phyloP scores from a whole-genome alignment of 2,113 vertebrate genomes.

The Poecile atricapillus region DNA sequence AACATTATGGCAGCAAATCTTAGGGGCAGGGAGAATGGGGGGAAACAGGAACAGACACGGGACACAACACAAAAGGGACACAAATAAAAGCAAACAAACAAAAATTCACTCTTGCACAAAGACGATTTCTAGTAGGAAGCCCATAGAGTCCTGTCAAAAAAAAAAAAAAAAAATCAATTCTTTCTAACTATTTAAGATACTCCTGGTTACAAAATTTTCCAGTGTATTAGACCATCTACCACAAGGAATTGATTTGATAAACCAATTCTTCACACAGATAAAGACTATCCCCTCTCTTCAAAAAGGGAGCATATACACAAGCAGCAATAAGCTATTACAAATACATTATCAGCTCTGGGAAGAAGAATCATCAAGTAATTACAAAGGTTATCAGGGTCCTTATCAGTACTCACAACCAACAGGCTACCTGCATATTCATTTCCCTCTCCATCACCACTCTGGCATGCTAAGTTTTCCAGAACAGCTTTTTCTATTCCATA shows the following conservation, averaged over 20 bases:
- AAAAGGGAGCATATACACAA: not conserved
- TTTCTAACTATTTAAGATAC: not conserved
- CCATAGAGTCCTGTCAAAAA: not conserved
- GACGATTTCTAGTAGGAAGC: not conserved
- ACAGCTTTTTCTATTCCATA: not conserved
- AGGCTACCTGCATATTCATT: not conserved
- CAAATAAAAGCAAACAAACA: not conserved
- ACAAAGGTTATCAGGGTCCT: not conserved
- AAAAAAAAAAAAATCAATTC: not conserved
- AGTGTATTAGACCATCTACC: not conserved
- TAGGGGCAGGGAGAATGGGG: too few species aligned
- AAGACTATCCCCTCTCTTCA: not conserved
- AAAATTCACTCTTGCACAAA: not conserved
- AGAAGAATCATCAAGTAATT: not conserved
- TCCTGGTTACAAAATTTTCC: not conserved
- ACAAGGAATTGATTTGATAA: not conserved
- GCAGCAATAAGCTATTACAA: not conserved
- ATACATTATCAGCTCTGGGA: not conserved
- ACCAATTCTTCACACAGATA: not conserved
- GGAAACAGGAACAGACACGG: fast-evolving
- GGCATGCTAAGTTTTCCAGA: not conserved
- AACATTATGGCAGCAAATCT: not conserved
- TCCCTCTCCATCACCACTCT: not conserved
- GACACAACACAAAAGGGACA: not conserved
- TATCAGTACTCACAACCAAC: not conserved